Evolutionary conservation across 2,888 invertebrate genomes (phyloP), one percentile per base, ranked within the genome.

Genomic region (Cistogaster globosa): DNA sequence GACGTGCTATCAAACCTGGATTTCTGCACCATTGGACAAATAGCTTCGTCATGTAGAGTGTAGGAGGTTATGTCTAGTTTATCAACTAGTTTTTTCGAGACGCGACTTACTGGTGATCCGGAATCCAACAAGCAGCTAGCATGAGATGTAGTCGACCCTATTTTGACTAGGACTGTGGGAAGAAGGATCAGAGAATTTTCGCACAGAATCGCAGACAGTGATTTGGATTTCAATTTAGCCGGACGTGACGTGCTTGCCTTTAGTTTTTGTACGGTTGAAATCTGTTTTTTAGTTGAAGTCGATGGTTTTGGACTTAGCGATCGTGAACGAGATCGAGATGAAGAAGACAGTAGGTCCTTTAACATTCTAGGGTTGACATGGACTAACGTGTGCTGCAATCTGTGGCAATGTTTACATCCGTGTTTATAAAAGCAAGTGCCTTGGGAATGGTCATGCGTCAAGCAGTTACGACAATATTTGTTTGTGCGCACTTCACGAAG

Each of bases 391-490:
- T 72, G 72, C 12, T 72, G 72, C 14, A 20, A 48, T 36, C 68
- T 77, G 1, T 77, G 20, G 60, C 68, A 77, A 4, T 48, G 58
- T n/a, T 77, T 60, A 16, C 58, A 77, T 12, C 60, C 68, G 12
- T 77, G 26, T 16, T 60, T 72, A 4, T 60, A 60, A 53, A 68
- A 57, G 20, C 76, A 76, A 0, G 18, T 63, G 3, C 62, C 75
- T 18, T 75, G 57, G 0, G 57, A 75, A 9, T 75, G 75, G 4
- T 75, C 42, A 36, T 74, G 53, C 2, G 74, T 62, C 2, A 65
- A 26, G 32, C 63, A 53, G 3, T 75, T 75, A 6, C 16, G 16
- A 11, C 63, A 75, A 26, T 75, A 75, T 57, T 75, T 48, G n/a
- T 67, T 32, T 0, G 42, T n/a, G 2, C 58, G 76, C 12, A 76